Evolutionary conservation across 1,140 invertebrate species (phyloP), one percentile per base, ranked within the genome.

Genomic region (Oppia nitens): DNA sequence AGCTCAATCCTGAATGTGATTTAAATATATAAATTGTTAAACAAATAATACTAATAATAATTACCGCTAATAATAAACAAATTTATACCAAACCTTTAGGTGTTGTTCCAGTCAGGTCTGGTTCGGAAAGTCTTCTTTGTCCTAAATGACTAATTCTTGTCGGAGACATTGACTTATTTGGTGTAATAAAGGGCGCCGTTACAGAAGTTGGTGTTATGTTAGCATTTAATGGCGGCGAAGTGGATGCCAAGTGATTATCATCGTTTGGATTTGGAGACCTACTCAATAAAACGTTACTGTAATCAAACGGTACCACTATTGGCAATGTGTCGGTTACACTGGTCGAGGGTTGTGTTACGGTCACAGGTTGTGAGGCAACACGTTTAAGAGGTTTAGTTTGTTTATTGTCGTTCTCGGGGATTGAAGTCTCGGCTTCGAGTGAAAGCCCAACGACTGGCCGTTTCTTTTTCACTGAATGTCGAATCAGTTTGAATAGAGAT

Each of bases 21-120:
- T n/a, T n/a, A n/a, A n/a, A n/a, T n/a, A n/a, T n/a, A n/a, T n/a
- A n/a, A n/a, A n/a, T n/a, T n/a, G n/a, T n/a, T n/a, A n/a, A n/a
- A n/a, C n/a, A n/a, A n/a, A n/a, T n/a, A n/a, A n/a, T n/a, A n/a
- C n/a, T n/a, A n/a, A n/a, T n/a, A n/a, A n/a, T n/a, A n/a, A n/a
- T n/a, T n/a, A n/a, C n/a, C n/a, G n/a, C n/a, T n/a, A n/a, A n/a
- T 40, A 17, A 40, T 9, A 40, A 9, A 6, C 17, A 40, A 40
- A 40, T 40, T 40, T 40, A 9, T 17, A 40, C 6, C 17, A 6
- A 40, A 91, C 89, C 87, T 84, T 89, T 92, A 2, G 88, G 87
- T 4, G 87, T 88, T 32, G 89, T 81, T n/a, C n/a, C n/a, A 73
- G 84, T 90, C 51, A 93, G 73, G 72, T 95, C 91, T 2, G 91